Evolutionary conservation across 2,797 vertebrate species (phyloP).

Genomic region (Agapornis canus): DNA sequence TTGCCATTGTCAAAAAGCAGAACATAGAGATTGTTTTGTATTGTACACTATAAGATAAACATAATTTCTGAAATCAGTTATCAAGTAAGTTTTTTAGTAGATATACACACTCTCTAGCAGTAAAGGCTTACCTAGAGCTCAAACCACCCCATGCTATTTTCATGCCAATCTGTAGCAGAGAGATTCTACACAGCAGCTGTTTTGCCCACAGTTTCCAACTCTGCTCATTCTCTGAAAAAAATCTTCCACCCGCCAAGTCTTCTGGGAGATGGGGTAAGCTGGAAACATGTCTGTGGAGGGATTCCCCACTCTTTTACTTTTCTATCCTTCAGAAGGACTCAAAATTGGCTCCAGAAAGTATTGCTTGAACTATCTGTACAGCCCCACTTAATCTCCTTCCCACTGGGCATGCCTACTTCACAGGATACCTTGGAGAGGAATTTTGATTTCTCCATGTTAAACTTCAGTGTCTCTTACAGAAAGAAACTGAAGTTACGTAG

Average conservation of each 20-base stretch:
- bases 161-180: not conserved
- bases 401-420: not conserved
- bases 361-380: not conserved
- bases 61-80: not conserved
- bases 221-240: not conserved
- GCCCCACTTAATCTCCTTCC: not conserved
- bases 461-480: not conserved
- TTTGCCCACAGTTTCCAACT: not conserved
- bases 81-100: not conserved
- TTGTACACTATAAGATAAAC: not conserved
- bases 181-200: not conserved
- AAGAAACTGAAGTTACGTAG: not conserved
- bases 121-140: not conserved
- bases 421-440: not conserved
- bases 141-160: not conserved
- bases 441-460: not conserved
- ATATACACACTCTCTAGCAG: not conserved
- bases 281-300: not conserved
- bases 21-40: not conserved
- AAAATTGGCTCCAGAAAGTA: not conserved
- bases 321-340: not conserved
- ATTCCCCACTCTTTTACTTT: not conserved
- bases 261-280: not conserved
- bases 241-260: not conserved
- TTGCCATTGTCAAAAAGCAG: not conserved